A percentile compares a stretch with the other conserved stretches of the same genome.
Evolutionary conservation across 2,888 invertebrate genomes (phyloP).

Genomic region (Plagodis pulveraria): DNA sequence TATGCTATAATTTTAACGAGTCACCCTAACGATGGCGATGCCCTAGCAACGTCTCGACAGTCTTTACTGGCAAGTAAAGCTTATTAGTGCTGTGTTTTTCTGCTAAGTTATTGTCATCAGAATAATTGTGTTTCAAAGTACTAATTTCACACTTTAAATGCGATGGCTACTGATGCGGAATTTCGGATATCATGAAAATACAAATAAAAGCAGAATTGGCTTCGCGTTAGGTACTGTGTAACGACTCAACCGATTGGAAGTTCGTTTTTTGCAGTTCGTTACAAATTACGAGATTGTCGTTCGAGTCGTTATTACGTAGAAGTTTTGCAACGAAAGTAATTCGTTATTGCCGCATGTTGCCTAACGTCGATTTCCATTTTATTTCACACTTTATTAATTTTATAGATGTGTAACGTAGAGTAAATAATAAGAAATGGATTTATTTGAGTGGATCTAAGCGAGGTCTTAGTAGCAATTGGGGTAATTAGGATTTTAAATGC

Average conservation of each 20-base stretch:
- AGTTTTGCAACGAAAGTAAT: slow-evolving; percentile 47
- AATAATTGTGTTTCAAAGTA: too few relatives aligned
- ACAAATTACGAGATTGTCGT: slow-evolving; percentile 48
- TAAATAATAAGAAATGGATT: slow-evolving; percentile 9
- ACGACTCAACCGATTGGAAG: slow-evolving; percentile 32
- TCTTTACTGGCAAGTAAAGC: too few relatives aligned
- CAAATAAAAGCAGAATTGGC: background rate
- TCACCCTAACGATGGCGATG: too few relatives aligned
- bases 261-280: slow-evolving; percentile 48
- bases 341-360: slow-evolving; percentile 55
- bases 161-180: too few relatives aligned
- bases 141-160: too few relatives aligned
- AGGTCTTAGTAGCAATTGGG: too few relatives aligned
- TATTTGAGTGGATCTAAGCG: background rate
- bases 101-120: too few relatives aligned
- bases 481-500: too few relatives aligned
- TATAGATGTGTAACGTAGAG: slow-evolving; percentile 14
- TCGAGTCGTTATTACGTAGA: slow-evolving; percentile 50
- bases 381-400: slow-evolving; percentile 70
- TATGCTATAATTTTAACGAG: too few relatives aligned
- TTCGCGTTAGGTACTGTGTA: background rate
- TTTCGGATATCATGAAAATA: too few relatives aligned
- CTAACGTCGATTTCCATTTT: slow-evolving; percentile 64
- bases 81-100: too few relatives aligned
- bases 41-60: too few relatives aligned